Evolutionary conservation across 2,113 vertebrate genomes (phyloP).

Genomic region (Myotis davidii): DNA sequence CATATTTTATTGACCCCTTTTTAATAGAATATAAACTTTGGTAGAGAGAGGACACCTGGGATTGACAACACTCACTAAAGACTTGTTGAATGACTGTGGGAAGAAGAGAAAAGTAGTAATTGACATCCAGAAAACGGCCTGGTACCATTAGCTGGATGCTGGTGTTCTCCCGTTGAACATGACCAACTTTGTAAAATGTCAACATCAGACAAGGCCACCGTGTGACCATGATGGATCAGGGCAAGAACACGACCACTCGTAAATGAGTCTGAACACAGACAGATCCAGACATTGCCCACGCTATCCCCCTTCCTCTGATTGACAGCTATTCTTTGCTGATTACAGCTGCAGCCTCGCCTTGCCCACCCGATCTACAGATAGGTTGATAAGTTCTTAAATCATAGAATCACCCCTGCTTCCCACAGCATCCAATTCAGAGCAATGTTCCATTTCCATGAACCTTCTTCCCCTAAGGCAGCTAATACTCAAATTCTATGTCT

Average conservation of each 20-base stretch:
- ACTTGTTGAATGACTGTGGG: neutral
- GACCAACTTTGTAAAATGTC: neutral
- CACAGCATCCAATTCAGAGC: neutral
- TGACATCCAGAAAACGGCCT: neutral
- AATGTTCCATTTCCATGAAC: neutral
- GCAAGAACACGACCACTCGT: neutral
- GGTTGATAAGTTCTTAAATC: neutral
- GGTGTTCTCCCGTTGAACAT: neutral
- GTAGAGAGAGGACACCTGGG: neutral
- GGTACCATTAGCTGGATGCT: neutral
- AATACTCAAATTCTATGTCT: accelerated
- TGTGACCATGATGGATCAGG: neutral
- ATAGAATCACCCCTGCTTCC: neutral
- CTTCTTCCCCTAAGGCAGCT: neutral
- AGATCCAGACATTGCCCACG: accelerated
- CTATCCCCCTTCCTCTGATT: neutral
- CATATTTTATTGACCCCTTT: neutral
- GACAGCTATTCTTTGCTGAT: neutral
- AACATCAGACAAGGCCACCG: neutral
- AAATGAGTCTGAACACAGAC: neutral
- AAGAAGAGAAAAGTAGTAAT: neutral
- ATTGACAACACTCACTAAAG: neutral
- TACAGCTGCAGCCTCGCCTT: accelerated
- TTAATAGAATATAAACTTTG: neutral
- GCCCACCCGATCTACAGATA: too few species aligned